Base-by-base conservation (phyloP, 2,113 vertebrate species). In the Balaeniceps rex region DNA sequence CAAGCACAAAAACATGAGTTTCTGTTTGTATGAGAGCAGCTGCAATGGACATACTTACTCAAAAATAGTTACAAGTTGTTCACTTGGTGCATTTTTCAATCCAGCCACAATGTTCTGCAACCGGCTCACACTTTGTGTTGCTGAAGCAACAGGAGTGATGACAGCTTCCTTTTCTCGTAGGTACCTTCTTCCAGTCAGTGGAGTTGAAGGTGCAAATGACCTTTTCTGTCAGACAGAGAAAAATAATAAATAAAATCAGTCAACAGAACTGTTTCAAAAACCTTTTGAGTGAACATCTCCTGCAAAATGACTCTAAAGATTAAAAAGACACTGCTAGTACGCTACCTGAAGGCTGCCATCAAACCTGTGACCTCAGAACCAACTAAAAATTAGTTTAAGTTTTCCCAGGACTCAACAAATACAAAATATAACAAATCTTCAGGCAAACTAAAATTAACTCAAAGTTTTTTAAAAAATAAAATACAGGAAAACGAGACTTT, bases 101-200 rank as follows among this genome's bases (percentile, higher is more conserved):
- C 99, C 99, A 11, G 98, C 91, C 95, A 99, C 99, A 97, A 99
- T 99, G 96, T 97, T 98, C 97, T 99, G 99, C 93, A 99, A 92
- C 5, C 99, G 98, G 91, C 98, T 99, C 58, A 99, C 99, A 4
- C 99, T 99, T 60, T 99, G 99, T 4, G 99, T 99, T 1, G 99
- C 99, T 6, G 99, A 99, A 63, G 99, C 99, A 42, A 99, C 99
- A 1, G 99, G 99, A 29, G 99, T 99, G 94, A 99, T 98, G 7
- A 98, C 97, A 42, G 98, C 95, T 88, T 99, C 99, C 97, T 99
- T 99, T 93, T 99, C 99, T 74, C 98, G 98, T 88, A 99, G 98
- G 98, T 99, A 99, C 6, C 98, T 97, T 5, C 99, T 98, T 19
- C 99, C 99, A 4, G 99, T 99, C 91, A 99, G 98, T 2, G 99